Evolutionary conservation across 2,797 vertebrate genomes (phyloP).

Genomic region (Tragopan temminckii): DNA sequence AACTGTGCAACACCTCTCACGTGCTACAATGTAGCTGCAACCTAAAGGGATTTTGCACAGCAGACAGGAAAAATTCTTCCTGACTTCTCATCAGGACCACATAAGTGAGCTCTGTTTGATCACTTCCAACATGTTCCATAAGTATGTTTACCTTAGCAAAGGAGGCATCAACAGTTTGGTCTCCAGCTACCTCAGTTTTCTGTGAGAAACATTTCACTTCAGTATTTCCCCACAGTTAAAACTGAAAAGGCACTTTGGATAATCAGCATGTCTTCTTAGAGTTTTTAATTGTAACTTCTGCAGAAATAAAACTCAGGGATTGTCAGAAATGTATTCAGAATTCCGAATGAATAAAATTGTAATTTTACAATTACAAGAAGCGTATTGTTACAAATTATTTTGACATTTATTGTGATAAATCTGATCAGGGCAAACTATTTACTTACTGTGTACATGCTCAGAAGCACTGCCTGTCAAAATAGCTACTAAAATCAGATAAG

Average conservation of each 20-base stretch:
- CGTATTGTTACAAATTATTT: not conserved
- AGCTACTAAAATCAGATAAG: not conserved
- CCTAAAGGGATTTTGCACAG: not conserved
- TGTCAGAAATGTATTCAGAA: not conserved
- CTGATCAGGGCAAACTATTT: not conserved
- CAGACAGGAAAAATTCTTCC: not conserved
- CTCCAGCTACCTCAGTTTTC: not conserved
- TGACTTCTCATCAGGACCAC: not conserved
- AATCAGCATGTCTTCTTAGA: not conserved
- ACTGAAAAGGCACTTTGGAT: not conserved
- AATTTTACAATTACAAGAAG: not conserved
- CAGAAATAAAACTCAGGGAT: not conserved
- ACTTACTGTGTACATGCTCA: not conserved
- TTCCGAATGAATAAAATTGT: not conserved
- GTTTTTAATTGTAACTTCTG: not conserved
- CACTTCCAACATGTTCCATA: not conserved
- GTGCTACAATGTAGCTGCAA: rapidly evolving
- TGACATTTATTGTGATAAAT: not conserved
- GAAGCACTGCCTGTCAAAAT: not conserved
- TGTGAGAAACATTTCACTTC: not conserved
- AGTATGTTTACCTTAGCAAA: not conserved
- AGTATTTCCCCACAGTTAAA: not conserved
- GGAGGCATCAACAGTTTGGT: not conserved
- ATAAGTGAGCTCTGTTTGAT: not conserved
- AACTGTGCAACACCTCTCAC: not conserved